Conservation (phyloP, 64 coral and sea anemone genomes). For the Montipora efflorescens region DNA sequence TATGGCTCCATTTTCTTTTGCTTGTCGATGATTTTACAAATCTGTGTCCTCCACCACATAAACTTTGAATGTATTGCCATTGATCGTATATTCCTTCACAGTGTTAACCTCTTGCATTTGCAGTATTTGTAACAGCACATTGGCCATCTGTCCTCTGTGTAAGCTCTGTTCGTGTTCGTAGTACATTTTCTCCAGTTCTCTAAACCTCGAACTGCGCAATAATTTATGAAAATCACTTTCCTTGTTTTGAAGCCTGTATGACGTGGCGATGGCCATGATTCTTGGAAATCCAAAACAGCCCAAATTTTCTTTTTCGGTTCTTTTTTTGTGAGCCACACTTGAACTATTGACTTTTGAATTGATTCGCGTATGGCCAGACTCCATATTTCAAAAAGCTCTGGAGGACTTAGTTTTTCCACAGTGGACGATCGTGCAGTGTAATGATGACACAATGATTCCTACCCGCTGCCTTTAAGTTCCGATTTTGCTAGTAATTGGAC, state of each 20-base stretch:
- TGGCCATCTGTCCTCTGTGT: slow-evolving; percentile 7
- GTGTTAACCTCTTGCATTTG: slow-evolving; percentile 26
- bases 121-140: slow-evolving; percentile 12
- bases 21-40: background rate
- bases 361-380: too few species aligned
- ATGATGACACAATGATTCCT: too few species aligned
- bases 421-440: too few species aligned
- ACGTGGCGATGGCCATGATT: background rate
- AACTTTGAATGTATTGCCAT: slow-evolving; percentile 28
- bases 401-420: too few species aligned
- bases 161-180: slow-evolving; percentile 20
- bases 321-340: too few species aligned
- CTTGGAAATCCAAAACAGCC: slow-evolving; percentile 36
- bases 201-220: slow-evolving; percentile 40
- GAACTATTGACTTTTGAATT: too few species aligned
- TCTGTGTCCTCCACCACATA: slow-evolving; percentile 37
- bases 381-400: too few species aligned
- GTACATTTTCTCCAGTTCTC: slow-evolving; percentile 43
- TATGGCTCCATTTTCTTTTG: too few species aligned
- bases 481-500: too few species aligned
- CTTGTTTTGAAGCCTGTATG: background rate
- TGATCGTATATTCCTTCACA: slow-evolving; percentile 4
- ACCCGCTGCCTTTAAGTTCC: too few species aligned
- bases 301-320: too few species aligned
- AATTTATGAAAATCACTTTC: slow-evolving; percentile 18